Percentiles rank a stretch among this genome's conserved stretches.
phyloP scores from a whole-genome alignment of 1,140 invertebrate species.

The Nasonia vitripennis region DNA sequence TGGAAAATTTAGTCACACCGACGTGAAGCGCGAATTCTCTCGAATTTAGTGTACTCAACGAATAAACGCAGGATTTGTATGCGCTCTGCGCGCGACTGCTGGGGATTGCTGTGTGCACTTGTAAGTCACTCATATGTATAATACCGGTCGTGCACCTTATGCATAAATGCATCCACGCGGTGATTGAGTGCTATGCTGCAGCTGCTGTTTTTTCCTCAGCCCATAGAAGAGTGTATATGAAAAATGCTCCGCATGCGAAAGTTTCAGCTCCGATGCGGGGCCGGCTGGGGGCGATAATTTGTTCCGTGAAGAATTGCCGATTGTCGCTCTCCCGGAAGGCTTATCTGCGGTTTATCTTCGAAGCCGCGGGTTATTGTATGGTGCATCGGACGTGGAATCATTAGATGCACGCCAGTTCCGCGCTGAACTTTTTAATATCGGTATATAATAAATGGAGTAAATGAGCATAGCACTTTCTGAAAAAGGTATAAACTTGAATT shows the following conservation, averaged over 20 bases:
- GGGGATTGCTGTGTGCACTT: not conserved
- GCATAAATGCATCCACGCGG: slow-evolving; percentile 36
- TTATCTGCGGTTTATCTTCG: too few species aligned
- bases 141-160: slow-evolving; percentile 1
- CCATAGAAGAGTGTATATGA: not conserved
- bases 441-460: too few species aligned
- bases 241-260: not conserved
- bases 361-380: too few species aligned
- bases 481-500: not conserved
- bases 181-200: slow-evolving; percentile 17
- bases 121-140: slow-evolving; percentile 12
- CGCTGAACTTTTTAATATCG: too few species aligned
- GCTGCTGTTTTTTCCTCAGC: not conserved
- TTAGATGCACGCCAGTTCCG: too few species aligned
- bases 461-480: too few species aligned
- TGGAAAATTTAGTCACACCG: too few species aligned
- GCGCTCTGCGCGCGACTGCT: not conserved
- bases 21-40: not conserved
- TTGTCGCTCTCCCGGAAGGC: too few species aligned
- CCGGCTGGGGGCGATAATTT: too few species aligned
- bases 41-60: not conserved
- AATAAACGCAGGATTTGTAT: not conserved
- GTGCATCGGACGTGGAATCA: too few species aligned
- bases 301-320: too few species aligned
- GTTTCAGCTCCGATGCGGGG: too few species aligned